Conservation (phyloP, 2,797 vertebrate genomes). For the Helostoma temminkii region DNA sequence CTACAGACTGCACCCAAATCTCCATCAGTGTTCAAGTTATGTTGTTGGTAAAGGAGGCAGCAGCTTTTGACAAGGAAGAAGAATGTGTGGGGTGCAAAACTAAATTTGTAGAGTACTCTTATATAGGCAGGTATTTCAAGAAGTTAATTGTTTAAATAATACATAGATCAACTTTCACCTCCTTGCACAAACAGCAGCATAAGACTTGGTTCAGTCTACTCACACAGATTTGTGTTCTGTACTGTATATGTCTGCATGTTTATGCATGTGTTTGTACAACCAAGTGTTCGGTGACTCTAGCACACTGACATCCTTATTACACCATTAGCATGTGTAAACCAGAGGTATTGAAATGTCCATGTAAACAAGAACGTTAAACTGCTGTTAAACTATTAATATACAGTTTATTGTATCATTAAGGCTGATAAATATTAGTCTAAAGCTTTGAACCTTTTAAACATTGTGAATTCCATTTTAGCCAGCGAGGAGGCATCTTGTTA, state of each 20-base stretch:
- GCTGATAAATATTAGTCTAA: conserved; percentile 37
- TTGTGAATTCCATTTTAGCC: conserved; percentile 3
- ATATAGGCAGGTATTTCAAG: no score
- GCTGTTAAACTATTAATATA: background rate
- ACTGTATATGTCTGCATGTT: background rate
- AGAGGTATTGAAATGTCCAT: background rate
- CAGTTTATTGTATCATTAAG: background rate
- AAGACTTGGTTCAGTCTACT: background rate
- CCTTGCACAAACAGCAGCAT: no score
- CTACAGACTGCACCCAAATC: no score
- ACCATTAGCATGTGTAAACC: conserved; percentile 9
- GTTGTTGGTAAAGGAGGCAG: no score
- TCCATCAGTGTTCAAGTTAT: no score
- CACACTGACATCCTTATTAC: conserved; percentile 1
- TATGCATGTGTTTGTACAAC: background rate
- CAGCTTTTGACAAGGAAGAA: no score
- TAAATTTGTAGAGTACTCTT: no score
- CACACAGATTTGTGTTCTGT: background rate
- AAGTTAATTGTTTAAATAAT: no score
- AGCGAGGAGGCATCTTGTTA: background rate
- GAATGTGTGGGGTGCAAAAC: no score
- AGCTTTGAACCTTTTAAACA: conserved; percentile 7
- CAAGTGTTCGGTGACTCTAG: background rate
- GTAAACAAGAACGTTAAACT: conserved; percentile 9
- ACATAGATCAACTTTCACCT: no score